Conservation (phyloP, 2,888 invertebrate species). For the Priocnemis perturbator region DNA sequence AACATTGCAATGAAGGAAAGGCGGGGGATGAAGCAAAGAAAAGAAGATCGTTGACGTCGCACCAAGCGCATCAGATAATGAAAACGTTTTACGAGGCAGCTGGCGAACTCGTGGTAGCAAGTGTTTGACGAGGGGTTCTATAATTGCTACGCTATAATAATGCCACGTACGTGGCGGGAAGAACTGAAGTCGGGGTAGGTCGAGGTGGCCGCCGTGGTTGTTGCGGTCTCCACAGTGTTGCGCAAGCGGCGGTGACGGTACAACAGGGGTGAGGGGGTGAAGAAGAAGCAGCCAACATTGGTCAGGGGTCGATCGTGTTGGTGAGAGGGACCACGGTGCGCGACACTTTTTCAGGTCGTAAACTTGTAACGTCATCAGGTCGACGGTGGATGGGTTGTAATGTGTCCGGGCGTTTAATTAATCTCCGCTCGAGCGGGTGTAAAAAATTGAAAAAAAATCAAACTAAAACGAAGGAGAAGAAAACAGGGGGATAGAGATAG, state of each 20-base stretch:
- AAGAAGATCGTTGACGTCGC: background rate
- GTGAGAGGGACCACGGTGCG: background rate
- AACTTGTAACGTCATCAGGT: slow-evolving; percentile 68
- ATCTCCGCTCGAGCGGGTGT: slow-evolving; percentile 51
- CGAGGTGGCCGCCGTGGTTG: background rate
- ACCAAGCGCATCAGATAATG: slow-evolving; percentile 12
- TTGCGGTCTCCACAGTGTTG: background rate
- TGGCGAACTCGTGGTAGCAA: slow-evolving; percentile 18
- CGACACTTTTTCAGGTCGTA: slow-evolving; percentile 62
- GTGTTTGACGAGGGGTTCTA: slow-evolving; percentile 38
- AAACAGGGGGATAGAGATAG: too few species aligned
- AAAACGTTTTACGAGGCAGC: slow-evolving; percentile 32
- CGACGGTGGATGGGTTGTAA: slow-evolving; percentile 60
- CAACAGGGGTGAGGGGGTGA: too few species aligned
- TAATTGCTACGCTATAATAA: slow-evolving; percentile 46
- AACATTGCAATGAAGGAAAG: slow-evolving; percentile 25
- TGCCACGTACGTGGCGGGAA: slow-evolving; percentile 24
- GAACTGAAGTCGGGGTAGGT: background rate
- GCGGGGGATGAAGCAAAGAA: background rate
- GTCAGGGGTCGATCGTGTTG: too few species aligned
- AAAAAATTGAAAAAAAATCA: background rate
- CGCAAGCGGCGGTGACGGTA: too few species aligned
- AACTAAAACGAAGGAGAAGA: background rate
- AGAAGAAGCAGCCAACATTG: too few species aligned
- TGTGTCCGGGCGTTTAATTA: slow-evolving; percentile 71